Percentiles rank a stretch among this genome's conserved stretches.
Conservation (phyloP, 2,797 vertebrate species). For the Spea hammondii region DNA sequence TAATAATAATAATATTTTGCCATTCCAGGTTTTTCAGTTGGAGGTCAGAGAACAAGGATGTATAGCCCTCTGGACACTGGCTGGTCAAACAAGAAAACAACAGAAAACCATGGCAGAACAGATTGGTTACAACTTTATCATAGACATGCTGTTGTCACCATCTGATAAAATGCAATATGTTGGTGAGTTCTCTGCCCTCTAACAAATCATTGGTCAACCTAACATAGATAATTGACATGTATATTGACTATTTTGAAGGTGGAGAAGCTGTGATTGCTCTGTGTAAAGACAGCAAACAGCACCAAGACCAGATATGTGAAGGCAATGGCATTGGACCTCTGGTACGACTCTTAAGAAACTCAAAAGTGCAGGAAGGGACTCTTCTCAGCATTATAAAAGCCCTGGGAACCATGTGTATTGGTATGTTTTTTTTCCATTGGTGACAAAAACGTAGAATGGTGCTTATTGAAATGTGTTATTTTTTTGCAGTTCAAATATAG, state of each 20-base stretch:
- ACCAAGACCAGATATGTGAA: conserved; percentile 71
- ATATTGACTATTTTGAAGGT: conserved; percentile 58
- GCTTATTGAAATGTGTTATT: too few relatives aligned
- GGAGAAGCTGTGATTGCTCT: conserved; percentile 71
- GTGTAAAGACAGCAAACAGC: conserved; percentile 64
- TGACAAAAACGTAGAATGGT: not conserved
- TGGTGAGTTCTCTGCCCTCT: conserved; percentile 60
- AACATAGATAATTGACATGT: not conserved
- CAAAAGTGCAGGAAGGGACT: conserved; percentile 64
- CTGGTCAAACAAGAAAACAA: conserved; percentile 70
- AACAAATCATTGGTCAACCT: not conserved
- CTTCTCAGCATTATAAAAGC: conserved; percentile 70
- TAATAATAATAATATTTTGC: not conserved
- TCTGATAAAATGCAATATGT: conserved; percentile 77
- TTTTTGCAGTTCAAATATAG: too few relatives aligned
- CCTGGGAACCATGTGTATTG: conserved; percentile 69
- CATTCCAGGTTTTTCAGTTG: conserved; percentile 68
- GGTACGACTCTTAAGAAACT: conserved; percentile 66
- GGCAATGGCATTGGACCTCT: conserved; percentile 70
- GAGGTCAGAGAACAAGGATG: conserved; percentile 72
- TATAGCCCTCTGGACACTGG: conserved; percentile 69
- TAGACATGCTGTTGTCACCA: conserved; percentile 72
- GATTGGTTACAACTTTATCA: conserved; percentile 72
- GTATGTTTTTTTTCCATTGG: conserved; percentile 57
- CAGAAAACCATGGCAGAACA: conserved; percentile 72